Percentiles rank a stretch among this genome's conserved stretches.
These are phyloP conservation scores for Mohoua ochrocephala DNA, from an alignment of 2,113 vertebrate species.

Conservation along the genomic window DNA sequence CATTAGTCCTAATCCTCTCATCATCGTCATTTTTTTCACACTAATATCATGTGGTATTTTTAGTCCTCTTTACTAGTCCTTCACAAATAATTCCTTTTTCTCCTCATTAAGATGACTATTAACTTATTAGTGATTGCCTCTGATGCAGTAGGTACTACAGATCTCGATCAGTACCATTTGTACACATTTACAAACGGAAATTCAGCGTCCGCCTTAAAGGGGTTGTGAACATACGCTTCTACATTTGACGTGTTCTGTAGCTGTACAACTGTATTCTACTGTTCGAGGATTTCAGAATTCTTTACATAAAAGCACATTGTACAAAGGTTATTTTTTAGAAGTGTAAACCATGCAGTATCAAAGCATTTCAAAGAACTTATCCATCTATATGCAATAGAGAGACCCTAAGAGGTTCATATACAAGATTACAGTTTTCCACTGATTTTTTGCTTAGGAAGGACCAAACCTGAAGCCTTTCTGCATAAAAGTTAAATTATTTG, in stretches of 20 bases:
- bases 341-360: not conserved
- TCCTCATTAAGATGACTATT: not conserved
- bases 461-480: not conserved
- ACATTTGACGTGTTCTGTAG: not conserved
- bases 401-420: not conserved
- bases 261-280: not conserved
- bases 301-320: not conserved
- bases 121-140: not conserved
- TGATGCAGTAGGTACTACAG: not conserved
- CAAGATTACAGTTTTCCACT: not conserved
- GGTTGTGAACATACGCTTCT: not conserved
- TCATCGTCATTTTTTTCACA: not conserved
- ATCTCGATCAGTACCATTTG: not conserved
- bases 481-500: not conserved
- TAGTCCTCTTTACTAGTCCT: not conserved
- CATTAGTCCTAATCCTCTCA: constrained; percentile 1
- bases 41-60: not conserved
- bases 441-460: not conserved
- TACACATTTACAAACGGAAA: not conserved
- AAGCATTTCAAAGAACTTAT: not conserved
- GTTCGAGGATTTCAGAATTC: not conserved
- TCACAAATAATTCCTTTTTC: not conserved
- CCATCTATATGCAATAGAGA: not conserved
- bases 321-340: not conserved
- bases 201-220: not conserved